These are phyloP conservation scores for Fulmarus glacialis DNA, from an alignment of 2,113 vertebrate species.

Conservation along the genomic window DNA sequence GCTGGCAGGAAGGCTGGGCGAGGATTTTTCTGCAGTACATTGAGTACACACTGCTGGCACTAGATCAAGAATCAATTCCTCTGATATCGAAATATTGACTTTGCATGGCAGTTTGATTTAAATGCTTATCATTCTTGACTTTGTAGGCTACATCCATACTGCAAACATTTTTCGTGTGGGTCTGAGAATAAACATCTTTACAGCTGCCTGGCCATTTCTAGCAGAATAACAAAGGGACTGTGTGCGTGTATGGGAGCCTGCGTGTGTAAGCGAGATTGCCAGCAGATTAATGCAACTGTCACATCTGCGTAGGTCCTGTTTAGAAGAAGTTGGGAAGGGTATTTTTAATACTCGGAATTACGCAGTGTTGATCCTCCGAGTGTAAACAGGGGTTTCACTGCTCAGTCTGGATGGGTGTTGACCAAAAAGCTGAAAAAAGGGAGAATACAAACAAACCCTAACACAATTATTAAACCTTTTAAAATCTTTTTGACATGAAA, in stretches of 20 bases:
- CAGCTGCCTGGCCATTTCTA: not conserved
- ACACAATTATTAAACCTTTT: not conserved
- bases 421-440: not conserved
- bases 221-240: constrained; percentile 40
- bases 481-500: constrained; percentile 23
- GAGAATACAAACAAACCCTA: not conserved
- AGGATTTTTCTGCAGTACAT: constrained; percentile 60
- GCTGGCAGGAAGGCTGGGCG: constrained; percentile 55
- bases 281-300: constrained; percentile 19
- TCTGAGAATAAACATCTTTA: constrained; percentile 48
- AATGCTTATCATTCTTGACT: constrained; percentile 68
- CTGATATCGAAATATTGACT: constrained; percentile 71
- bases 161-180: constrained; percentile 42
- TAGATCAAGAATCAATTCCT: constrained; percentile 68
- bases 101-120: constrained; percentile 63
- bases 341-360: constrained; percentile 1
- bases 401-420: not conserved
- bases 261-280: not conserved
- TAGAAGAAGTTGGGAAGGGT: not conserved
- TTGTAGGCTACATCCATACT: constrained; percentile 42
- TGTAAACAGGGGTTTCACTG: not conserved
- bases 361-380: not conserved
- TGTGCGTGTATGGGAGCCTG: not conserved
- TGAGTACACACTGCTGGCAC: constrained; percentile 56
- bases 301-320: not conserved